phyloP scores from a whole-genome alignment of 1,140 invertebrate genomes.

The Drosophila bifasciata region DNA sequence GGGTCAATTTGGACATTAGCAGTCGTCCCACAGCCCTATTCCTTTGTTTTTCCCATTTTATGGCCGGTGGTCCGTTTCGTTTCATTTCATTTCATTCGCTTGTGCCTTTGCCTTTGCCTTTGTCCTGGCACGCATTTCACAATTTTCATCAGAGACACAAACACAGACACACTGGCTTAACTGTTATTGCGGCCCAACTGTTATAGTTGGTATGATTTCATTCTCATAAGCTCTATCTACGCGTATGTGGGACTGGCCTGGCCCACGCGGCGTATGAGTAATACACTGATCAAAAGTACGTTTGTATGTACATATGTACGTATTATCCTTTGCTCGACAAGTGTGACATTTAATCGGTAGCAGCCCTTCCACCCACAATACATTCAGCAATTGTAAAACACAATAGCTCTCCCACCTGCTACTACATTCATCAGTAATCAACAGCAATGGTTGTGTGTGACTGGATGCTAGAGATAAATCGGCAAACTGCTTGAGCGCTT shows the following conservation, averaged over 20 bases:
- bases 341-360: conserved; percentile 7
- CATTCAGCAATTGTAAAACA: conserved; percentile 10
- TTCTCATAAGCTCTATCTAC: conserved; percentile 38
- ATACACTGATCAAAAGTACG: conserved; percentile 26
- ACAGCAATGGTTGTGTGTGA: no score
- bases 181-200: conserved; percentile 34
- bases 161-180: conserved; percentile 28
- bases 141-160: conserved; percentile 60
- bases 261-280: conserved; percentile 69
- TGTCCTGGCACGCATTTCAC: conserved; percentile 65
- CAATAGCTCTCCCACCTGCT: not conserved
- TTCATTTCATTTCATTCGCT: conserved; percentile 43
- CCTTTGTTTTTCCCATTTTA: conserved; percentile 39
- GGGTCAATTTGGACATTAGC: conserved; percentile 72
- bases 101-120: conserved; percentile 20
- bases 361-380: conserved; percentile 3
- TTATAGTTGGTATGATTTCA: conserved; percentile 74
- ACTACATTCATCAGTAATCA: no score
- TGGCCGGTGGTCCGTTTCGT: conserved; percentile 43
- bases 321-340: conserved; percentile 3
- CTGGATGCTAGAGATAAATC: not conserved
- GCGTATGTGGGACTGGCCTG: conserved; percentile 15
- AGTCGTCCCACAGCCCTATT: conserved; percentile 12
- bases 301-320: not conserved
- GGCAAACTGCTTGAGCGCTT: conserved; percentile 40